Conservation (phyloP, 2,113 vertebrate species). For the Psophia crepitans region DNA sequence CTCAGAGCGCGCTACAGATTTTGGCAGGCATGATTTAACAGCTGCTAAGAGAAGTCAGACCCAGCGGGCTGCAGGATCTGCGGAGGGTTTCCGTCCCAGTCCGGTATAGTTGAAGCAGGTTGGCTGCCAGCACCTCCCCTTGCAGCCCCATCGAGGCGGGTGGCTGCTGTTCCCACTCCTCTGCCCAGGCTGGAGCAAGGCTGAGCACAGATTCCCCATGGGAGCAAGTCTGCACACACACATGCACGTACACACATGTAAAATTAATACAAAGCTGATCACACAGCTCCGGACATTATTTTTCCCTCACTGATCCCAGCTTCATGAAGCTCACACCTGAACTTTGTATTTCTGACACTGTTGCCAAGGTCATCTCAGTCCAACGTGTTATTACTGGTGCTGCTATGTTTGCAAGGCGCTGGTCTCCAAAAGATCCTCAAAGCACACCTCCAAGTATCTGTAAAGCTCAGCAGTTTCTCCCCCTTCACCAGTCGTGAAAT, state of each 20-base stretch:
- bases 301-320: neutral
- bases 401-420: neutral
- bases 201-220: neutral
- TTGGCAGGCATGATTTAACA: neutral
- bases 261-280: neutral
- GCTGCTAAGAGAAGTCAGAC: neutral
- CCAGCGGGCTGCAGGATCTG: neutral
- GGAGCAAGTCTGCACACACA: fast-evolving
- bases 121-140: neutral
- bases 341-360: neutral
- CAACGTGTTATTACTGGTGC: neutral
- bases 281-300: neutral
- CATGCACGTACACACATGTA: no score
- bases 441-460: neutral
- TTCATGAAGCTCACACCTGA: neutral
- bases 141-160: neutral
- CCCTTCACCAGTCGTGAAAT: neutral
- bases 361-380: neutral
- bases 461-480: neutral
- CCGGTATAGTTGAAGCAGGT: neutral
- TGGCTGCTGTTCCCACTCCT: fast-evolving
- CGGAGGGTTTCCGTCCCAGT: neutral
- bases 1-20: neutral
- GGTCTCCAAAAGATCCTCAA: neutral
- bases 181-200: neutral